Conservation (phyloP, 2,888 invertebrate genomes). For the Synanthedon myopaeformis region DNA sequence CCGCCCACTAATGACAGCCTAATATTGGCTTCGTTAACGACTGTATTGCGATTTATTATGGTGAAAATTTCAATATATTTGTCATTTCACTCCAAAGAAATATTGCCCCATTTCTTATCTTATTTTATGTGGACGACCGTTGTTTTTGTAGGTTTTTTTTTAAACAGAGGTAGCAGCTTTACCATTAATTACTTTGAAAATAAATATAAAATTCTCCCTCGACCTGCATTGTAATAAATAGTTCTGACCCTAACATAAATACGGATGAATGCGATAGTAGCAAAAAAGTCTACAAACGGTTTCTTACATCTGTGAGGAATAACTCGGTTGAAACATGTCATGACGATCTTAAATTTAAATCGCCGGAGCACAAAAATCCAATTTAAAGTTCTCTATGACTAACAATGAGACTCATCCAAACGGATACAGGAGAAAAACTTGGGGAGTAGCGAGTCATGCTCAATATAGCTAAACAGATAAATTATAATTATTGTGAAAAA, state of each 20-base stretch:
- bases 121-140: slow-evolving; percentile 12
- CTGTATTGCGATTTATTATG: slow-evolving; percentile 4
- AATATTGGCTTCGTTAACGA: not conserved
- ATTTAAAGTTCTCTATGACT: not conserved
- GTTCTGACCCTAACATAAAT: too few relatives aligned
- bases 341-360: not conserved
- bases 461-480: slow-evolving; percentile 7
- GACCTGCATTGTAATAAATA: slow-evolving; percentile 21
- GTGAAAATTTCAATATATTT: not conserved
- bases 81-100: not conserved
- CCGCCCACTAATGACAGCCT: slow-evolving; percentile 5
- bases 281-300: too few relatives aligned
- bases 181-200: not conserved
- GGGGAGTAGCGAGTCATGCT: slow-evolving; percentile 1
- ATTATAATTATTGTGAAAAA: slow-evolving; percentile 17
- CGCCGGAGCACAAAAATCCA: not conserved
- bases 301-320: too few relatives aligned
- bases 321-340: too few relatives aligned
- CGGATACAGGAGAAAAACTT: not conserved
- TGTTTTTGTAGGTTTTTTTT: slow-evolving; percentile 3
- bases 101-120: slow-evolving; percentile 8
- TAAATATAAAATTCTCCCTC: slow-evolving; percentile 4
- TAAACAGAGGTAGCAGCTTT: not conserved
- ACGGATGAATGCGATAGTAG: too few relatives aligned
- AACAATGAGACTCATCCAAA: slow-evolving; percentile 1